Conservation (phyloP, 2,888 invertebrate species). For the Octonoba sinensis region DNA sequence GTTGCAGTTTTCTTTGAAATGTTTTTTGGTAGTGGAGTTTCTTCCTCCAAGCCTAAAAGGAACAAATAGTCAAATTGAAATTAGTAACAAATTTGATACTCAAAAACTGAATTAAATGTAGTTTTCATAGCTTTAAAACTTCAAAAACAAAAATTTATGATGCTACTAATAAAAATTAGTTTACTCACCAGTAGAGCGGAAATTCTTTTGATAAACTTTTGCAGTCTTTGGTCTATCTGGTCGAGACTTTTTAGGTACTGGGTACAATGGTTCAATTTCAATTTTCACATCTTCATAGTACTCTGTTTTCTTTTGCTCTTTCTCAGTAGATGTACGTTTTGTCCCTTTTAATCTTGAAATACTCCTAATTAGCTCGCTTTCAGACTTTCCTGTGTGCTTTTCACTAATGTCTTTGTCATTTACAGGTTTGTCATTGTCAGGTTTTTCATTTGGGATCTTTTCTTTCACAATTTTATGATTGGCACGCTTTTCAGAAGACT, state of each 20-base stretch:
- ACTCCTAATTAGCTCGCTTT: not conserved
- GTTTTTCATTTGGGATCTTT: constrained; percentile 10
- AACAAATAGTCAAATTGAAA: not conserved
- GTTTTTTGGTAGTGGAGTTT: constrained; percentile 72
- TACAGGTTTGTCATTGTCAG: not conserved
- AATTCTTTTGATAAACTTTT: constrained; percentile 90
- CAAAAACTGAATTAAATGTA: not conserved
- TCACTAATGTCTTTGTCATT: constrained; percentile 1
- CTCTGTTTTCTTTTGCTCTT: constrained; percentile 35
- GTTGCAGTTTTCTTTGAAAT: constrained; percentile 55
- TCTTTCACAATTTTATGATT: constrained; percentile 44
- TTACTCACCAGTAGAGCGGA: constrained; percentile 82
- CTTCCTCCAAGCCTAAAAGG: constrained; percentile 81
- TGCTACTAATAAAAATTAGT: not conserved
- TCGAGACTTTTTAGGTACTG: constrained; percentile 70
- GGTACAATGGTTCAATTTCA: constrained; percentile 67
- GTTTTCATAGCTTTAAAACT: constrained; percentile 5
- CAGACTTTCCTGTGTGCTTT: constrained; percentile 31
- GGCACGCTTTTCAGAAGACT: constrained; percentile 57
- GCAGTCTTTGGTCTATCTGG: constrained; percentile 84
- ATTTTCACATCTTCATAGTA: constrained; percentile 67
- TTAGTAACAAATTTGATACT: not conserved
- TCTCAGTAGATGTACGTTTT: constrained; percentile 31
- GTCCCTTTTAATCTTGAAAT: constrained; percentile 50
- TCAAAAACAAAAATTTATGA: not conserved